Evolutionary conservation across 2,113 vertebrate genomes (phyloP).

Genomic region (human (Homo sapiens)): DNA sequence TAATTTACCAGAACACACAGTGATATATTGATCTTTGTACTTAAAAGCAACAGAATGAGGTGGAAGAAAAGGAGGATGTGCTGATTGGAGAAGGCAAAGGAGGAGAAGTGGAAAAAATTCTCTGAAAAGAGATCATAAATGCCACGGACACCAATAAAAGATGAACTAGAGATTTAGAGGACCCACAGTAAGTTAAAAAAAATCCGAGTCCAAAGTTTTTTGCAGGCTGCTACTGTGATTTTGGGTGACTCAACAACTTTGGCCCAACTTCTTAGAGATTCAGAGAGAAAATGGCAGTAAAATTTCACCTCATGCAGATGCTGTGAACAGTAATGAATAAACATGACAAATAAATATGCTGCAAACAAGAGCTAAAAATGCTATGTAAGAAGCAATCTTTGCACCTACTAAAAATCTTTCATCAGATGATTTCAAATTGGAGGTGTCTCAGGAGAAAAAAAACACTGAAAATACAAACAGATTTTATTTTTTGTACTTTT

Average conservation of each 20-base stretch:
- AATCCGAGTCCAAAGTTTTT: not conserved
- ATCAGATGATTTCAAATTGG: constrained; percentile 56
- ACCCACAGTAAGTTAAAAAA: not conserved
- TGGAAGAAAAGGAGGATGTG: not conserved
- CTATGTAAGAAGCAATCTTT: constrained; percentile 51
- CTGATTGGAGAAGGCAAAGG: not conserved
- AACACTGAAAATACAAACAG: constrained; percentile 64
- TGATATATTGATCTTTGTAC: not conserved
- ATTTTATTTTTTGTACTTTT: constrained; percentile 85
- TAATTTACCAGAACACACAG: not conserved
- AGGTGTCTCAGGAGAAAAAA: constrained; percentile 51
- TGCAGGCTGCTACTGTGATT: not conserved
- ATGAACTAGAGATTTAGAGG: not conserved
- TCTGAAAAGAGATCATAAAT: not conserved
- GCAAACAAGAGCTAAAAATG: constrained; percentile 46
- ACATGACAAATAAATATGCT: constrained; percentile 52
- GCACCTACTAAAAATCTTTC: constrained; percentile 29
- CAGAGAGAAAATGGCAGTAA: not conserved
- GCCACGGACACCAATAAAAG: not conserved
- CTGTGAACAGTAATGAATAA: constrained; percentile 42
- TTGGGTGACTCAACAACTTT: not conserved
- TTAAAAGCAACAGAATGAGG: not conserved
- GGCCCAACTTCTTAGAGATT: constrained; percentile 23
- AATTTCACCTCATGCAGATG: constrained; percentile 8
- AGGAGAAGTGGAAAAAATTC: not conserved